phyloP scores from a whole-genome alignment of 2,797 vertebrate genomes.

The Sitta carolinensis region DNA sequence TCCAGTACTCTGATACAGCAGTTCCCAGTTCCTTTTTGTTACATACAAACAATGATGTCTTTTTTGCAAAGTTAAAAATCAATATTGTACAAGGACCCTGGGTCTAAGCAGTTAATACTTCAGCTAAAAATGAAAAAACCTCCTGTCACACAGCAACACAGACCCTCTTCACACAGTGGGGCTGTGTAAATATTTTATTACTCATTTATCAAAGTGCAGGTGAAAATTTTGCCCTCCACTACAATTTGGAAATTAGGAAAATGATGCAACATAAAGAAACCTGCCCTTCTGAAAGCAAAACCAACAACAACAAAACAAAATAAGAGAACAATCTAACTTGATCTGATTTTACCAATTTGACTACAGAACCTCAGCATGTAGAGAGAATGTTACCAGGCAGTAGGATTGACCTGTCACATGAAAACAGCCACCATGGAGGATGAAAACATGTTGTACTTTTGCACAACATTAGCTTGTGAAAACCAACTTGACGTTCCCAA shows the following conservation, averaged over 20 bases:
- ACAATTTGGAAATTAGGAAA: slow-evolving; percentile 28
- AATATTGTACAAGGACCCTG: background rate
- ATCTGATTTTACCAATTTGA: slow-evolving; percentile 30
- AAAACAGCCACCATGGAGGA: background rate
- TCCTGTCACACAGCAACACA: background rate
- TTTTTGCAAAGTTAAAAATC: background rate
- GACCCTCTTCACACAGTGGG: background rate
- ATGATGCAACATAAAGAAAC: background rate
- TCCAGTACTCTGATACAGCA: background rate
- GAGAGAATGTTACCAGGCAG: background rate
- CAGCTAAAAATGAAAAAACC: background rate
- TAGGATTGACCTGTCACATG: background rate
- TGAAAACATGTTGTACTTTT: background rate
- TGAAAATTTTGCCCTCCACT: slow-evolving; percentile 42
- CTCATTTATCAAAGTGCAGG: slow-evolving; percentile 14
- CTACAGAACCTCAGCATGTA: background rate
- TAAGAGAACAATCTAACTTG: background rate
- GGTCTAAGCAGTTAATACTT: background rate
- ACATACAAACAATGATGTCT: background rate
- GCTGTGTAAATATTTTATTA: slow-evolving; percentile 5
- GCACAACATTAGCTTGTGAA: background rate
- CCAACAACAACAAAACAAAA: background rate
- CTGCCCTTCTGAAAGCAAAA: background rate
- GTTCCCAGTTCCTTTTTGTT: background rate
- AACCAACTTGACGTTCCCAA: background rate